Percentiles rank a stretch among this genome's conserved stretches.
Conservation (phyloP, 2,797 vertebrate species). For the Ceyx erithaca region DNA sequence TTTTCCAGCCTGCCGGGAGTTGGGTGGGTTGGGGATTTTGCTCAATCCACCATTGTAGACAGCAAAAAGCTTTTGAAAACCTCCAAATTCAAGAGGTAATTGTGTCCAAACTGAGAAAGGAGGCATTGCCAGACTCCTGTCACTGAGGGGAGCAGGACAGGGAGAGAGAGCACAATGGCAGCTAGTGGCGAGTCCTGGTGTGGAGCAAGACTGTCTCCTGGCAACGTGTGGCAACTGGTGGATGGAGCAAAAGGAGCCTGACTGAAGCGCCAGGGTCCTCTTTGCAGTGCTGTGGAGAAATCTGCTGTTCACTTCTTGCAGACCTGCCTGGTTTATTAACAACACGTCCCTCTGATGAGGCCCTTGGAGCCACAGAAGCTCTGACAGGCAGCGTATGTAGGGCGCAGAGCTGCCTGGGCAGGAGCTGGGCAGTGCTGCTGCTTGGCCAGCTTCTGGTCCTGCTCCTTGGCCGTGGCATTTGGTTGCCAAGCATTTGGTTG, state of each 20-base stretch:
- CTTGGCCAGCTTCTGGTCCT: not conserved
- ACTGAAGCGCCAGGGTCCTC: not conserved
- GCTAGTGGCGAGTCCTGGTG: not conserved
- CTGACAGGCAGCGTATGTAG: not conserved
- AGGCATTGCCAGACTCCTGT: constrained; percentile 27
- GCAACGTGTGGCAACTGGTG: not conserved
- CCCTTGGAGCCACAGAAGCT: not conserved
- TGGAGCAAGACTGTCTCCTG: constrained; percentile 37
- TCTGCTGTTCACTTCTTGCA: not conserved
- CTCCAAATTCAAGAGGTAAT: not conserved
- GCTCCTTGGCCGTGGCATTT: not conserved
- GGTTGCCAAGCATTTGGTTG: constrained; percentile 24
- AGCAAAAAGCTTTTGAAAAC: constrained; percentile 2
- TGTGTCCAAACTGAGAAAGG: constrained; percentile 31
- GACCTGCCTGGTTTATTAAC: constrained; percentile 49
- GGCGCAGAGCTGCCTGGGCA: not conserved
- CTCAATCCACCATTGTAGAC: not conserved
- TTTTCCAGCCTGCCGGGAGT: not conserved
- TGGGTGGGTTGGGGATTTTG: not conserved
- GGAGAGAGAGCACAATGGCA: not conserved
- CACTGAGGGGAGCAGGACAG: not conserved
- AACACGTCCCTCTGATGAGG: not conserved
- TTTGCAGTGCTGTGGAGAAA: not conserved
- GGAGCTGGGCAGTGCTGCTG: not conserved
- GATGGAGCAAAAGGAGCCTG: not conserved